These are phyloP conservation scores for Conus ventricosus DNA, from an alignment of 1,140 invertebrate species.

Conservation along the genomic window DNA sequence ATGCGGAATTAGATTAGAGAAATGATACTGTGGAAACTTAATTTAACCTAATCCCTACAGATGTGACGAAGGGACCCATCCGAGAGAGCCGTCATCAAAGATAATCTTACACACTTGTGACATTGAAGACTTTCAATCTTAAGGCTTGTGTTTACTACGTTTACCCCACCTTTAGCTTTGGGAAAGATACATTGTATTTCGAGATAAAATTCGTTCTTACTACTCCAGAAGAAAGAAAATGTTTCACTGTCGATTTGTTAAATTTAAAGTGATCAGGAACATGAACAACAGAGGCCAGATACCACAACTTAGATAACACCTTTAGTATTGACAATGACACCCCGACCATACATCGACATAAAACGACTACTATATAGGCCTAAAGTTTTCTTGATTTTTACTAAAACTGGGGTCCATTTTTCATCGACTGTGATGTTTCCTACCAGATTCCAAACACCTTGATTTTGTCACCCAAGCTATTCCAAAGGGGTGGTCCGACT, in stretches of 20 bases:
- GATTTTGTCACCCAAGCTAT: conserved; percentile 51
- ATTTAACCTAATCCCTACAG: background rate
- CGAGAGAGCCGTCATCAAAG: too few relatives aligned
- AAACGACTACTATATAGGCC: background rate
- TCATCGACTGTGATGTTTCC: conserved; percentile 43
- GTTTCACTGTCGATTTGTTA: background rate
- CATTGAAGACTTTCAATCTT: background rate
- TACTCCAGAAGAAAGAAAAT: background rate
- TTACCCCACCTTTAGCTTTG: background rate
- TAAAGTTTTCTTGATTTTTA: background rate
- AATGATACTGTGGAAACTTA: background rate
- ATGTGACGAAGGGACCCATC: background rate
- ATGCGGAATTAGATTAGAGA: background rate
- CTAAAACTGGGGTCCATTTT: background rate
- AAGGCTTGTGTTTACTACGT: background rate
- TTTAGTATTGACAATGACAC: conserved; percentile 44
- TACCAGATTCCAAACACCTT: conserved; percentile 50
- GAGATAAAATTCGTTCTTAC: background rate
- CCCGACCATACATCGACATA: conserved; percentile 50
- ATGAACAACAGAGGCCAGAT: too few relatives aligned
- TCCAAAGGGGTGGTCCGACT: conserved; percentile 52
- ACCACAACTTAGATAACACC: too few relatives aligned
- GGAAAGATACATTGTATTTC: background rate
- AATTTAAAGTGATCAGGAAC: background rate
- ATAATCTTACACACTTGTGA: background rate